Conservation (phyloP, 2,888 invertebrate species). For the Orthonychiurus folsomi region DNA sequence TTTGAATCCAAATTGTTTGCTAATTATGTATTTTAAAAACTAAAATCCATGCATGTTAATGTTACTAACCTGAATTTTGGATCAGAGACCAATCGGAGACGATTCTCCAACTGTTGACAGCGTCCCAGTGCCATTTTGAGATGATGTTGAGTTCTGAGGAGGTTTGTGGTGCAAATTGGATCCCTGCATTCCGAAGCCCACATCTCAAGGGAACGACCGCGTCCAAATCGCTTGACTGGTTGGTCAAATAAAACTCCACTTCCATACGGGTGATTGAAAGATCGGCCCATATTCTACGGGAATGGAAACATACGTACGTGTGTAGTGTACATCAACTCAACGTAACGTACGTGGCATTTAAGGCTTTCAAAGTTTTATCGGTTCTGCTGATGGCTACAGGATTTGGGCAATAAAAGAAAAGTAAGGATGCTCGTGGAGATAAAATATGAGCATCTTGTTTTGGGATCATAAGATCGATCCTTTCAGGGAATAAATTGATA, state of each 20-base stretch:
- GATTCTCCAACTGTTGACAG: conserved; percentile 29
- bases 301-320: neutral
- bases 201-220: conserved; percentile 18
- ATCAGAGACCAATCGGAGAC: conserved; percentile 25
- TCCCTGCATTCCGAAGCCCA: conserved; percentile 27
- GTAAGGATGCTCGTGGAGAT: too few species aligned
- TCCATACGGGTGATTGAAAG: conserved; percentile 27
- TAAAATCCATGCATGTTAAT: too few species aligned
- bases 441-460: too few species aligned
- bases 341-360: too few species aligned
- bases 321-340: neutral
- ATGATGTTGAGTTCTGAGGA: conserved; percentile 32
- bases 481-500: too few species aligned
- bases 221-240: conserved; percentile 15
- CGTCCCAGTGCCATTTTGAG: conserved; percentile 27
- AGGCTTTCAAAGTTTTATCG: too few species aligned
- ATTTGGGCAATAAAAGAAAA: too few species aligned
- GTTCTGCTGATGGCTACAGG: too few species aligned
- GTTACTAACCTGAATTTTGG: conserved; percentile 14
- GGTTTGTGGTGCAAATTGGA: conserved; percentile 29
- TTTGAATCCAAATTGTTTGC: too few species aligned
- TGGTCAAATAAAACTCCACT: conserved; percentile 19
- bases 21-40: too few species aligned
- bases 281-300: conserved; percentile 32
- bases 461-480: too few species aligned